Evolutionary conservation across 2,888 invertebrate species (phyloP), one percentile per base, ranked within the genome.

Genomic region (Phlogophora meticulosa): DNA sequence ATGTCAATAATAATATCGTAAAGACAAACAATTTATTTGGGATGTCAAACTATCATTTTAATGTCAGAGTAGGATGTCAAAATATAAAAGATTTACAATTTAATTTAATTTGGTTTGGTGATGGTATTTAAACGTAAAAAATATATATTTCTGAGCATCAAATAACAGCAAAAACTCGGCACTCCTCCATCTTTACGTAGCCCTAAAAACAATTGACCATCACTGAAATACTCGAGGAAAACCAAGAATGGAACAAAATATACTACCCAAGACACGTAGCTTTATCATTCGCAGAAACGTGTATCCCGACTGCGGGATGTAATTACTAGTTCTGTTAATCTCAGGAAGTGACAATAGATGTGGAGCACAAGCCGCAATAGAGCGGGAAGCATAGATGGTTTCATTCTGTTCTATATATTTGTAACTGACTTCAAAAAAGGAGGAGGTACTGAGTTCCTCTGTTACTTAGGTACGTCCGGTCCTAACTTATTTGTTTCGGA

Each of bases 241-340:
- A 22, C 22, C 11, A 48, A n/a, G 32, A 43, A 43, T 28, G 20
- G 7, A 56, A 20, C 17, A 20, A 13, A 22, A 46, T 15, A 24
- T 13, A 20, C 28, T 28, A 20, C 7, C 17, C 22, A 45, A 45
- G 20, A 34, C n/a, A 24, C 15, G 20, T 32, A 36, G 17, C 13
- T 20, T 57, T 34, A 43, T 63, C 52, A 43, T 36, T 58, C 38
- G 42, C 28, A 43, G 53, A 46, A 24, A 53, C 13, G 2, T n/a
- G 20, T 61, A n/a, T 46, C 36, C 13, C 20, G 17, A 10, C 22
- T n/a, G n/a, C n/a, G 45, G 49, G 55, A 65, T 36, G 45, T 71
- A 64, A 72, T 72, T 56, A 72, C 59, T 51, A 59, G 22, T 56
- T 59, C 59, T n/a, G 56, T 72, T 56, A 72, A 72, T 72, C 36